Conservation (phyloP, 1,140 invertebrate species). For the Popillia japonica region DNA sequence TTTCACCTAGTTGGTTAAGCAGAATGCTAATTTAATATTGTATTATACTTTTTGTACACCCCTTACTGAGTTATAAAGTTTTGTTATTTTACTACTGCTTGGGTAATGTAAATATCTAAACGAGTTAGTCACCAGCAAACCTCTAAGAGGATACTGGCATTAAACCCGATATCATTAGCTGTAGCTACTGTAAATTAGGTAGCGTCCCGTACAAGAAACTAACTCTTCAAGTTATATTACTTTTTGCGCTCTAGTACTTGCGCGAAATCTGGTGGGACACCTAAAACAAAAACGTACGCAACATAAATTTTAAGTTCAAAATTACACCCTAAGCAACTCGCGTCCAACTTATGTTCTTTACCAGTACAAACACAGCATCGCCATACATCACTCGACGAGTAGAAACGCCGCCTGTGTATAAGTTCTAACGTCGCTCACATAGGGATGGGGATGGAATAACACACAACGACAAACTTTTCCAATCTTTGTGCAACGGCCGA, state of each 20-base stretch:
- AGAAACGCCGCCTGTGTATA: background rate
- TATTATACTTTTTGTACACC: too few species aligned
- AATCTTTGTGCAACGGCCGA: slow-evolving; percentile 40
- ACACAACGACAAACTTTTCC: slow-evolving; percentile 41
- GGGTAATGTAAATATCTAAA: too few species aligned
- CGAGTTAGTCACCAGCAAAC: too few species aligned
- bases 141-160: too few species aligned
- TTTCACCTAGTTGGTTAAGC: too few species aligned
- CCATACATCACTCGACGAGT: slow-evolving; percentile 17
- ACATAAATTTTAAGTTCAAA: slow-evolving; percentile 34
- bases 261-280: slow-evolving; percentile 9
- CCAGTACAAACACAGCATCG: slow-evolving; percentile 17
- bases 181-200: background rate
- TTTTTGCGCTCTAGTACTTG: background rate
- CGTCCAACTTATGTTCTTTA: slow-evolving; percentile 27
- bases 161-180: too few species aligned
- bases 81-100: too few species aligned
- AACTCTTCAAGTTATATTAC: slow-evolving; percentile 31
- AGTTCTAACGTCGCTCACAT: background rate
- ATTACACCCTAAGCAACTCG: slow-evolving; percentile 31
- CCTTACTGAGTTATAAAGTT: too few species aligned
- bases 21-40: too few species aligned
- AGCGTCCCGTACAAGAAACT: background rate
- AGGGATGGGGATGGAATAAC: background rate
- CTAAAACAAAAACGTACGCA: slow-evolving; percentile 31